Percentiles rank a stretch among this genome's conserved stretches.
Conservation (phyloP, 2,797 vertebrate species). For the Pelochelys cantorii region DNA sequence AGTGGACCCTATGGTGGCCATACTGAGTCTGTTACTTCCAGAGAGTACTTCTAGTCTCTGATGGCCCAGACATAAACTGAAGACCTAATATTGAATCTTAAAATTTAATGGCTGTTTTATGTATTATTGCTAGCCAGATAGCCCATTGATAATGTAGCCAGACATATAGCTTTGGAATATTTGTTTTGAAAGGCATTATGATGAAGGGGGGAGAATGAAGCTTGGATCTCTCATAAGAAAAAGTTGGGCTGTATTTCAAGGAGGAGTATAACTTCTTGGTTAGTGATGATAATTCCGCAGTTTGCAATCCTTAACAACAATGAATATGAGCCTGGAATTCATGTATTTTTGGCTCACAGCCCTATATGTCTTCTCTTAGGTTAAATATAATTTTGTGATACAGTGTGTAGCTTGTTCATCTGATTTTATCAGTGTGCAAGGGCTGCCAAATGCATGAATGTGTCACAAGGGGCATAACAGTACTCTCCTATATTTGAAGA, state of each 20-base stretch:
- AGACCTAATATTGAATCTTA: not conserved
- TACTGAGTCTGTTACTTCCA: not conserved
- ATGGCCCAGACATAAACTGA: not conserved
- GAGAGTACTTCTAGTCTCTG: not conserved
- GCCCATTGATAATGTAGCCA: not conserved
- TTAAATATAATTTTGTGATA: not conserved
- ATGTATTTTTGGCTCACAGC: not conserved
- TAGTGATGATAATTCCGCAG: not conserved
- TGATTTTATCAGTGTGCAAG: not conserved
- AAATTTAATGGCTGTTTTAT: not conserved
- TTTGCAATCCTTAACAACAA: not conserved
- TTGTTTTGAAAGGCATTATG: not conserved
- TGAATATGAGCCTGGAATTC: not conserved
- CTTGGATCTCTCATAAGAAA: not conserved
- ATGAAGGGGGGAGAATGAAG: not conserved
- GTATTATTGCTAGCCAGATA: not conserved
- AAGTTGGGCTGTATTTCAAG: not conserved
- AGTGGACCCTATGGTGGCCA: not conserved
- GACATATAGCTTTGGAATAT: fast-evolving
- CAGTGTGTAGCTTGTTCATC: not conserved
- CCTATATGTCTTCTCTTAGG: not conserved
- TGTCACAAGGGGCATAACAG: not conserved
- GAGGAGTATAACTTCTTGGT: not conserved
- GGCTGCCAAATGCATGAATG: not conserved
- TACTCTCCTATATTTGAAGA: not conserved